Evolutionary conservation across 2,888 invertebrate genomes (phyloP).

Genomic region (Chloroclysta siterata): DNA sequence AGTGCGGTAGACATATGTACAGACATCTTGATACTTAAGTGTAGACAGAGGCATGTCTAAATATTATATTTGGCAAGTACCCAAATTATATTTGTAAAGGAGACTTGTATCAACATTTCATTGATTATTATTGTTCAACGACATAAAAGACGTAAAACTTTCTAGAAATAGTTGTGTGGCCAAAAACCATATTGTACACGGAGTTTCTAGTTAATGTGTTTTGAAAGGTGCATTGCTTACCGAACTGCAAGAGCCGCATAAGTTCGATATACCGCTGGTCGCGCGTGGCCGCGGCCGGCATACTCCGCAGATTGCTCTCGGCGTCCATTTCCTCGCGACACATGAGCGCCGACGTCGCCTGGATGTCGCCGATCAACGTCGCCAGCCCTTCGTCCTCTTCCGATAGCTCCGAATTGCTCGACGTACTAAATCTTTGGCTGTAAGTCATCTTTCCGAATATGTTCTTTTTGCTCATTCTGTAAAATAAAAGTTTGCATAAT

Average conservation of each 20-base stretch:
- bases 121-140: too few species aligned
- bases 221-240: conserved; percentile 65
- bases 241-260: conserved; percentile 96
- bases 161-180: too few species aligned
- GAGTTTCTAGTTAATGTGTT: too few species aligned
- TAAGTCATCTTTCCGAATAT: conserved; percentile 82
- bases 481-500: conserved; percentile 40
- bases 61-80: too few species aligned
- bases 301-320: conserved; percentile 59
- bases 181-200: too few species aligned
- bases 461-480: conserved; percentile 87
- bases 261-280: conserved; percentile 90
- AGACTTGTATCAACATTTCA: too few species aligned
- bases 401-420: conserved; percentile 85
- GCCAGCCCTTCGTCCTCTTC: conserved; percentile 96
- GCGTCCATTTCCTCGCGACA: conserved; percentile 68
- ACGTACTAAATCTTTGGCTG: conserved; percentile 81
- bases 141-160: too few species aligned
- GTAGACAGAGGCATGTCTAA: too few species aligned
- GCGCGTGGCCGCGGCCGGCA: conserved; percentile 65
- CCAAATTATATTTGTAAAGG: too few species aligned
- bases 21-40: too few species aligned
- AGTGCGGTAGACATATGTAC: too few species aligned
- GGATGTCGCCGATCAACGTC: conserved; percentile 93
- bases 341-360: conserved; percentile 79